Base-by-base conservation (phyloP, 1,140 invertebrate species). In the Eumaeus atala region DNA sequence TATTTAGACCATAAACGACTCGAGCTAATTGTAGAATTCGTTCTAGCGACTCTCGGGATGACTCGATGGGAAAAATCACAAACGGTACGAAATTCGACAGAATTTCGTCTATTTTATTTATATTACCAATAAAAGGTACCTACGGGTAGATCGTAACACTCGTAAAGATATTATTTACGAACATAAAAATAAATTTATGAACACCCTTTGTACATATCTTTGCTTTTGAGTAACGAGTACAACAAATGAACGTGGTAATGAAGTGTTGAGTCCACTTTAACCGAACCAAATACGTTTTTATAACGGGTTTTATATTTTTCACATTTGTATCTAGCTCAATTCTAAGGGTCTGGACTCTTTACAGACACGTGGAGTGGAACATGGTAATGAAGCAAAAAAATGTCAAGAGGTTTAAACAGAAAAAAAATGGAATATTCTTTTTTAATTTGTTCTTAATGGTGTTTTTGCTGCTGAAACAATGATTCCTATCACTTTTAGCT, bases 191-290 rank as follows among this genome's bases (percentile, higher is more conserved):
- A 9, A n/a, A 18, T 44, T 44, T 44, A 9, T 7, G 40, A 44
- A 16, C 40, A 44, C 9, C 40, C 14, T 44, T 3, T 44, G 17
- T 44, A 17, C 5, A 28, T 28, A 28, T 28, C 21, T 3, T 28
- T 28, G 40, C 40, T 44, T 9, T 14, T 44, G 40, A 50, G 36
- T 50, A 37, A 36, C 16, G 35, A 35, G 17, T 17, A 4, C 7
- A 16, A 51, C 35, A 51, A 51, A 51, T 51, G 49, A 37, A 12
- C 35, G 49, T 34, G 9, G 17, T 50, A 50, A 50, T 50, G 28
- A 50, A 50, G 16, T 50, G n/a, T 50, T 9, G 40, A 44, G 40
- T 44, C 40, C 16, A 44, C 14, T 44, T 44, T 44, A 16, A 16
- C 40, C 17, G 40, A 7, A 17, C 38, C 38, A 12, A 44, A 44